A percentile compares a stretch with the other conserved stretches of the same genome.
Evolutionary conservation across 2,797 vertebrate species (phyloP).

Genomic region (Manis javanica): DNA sequence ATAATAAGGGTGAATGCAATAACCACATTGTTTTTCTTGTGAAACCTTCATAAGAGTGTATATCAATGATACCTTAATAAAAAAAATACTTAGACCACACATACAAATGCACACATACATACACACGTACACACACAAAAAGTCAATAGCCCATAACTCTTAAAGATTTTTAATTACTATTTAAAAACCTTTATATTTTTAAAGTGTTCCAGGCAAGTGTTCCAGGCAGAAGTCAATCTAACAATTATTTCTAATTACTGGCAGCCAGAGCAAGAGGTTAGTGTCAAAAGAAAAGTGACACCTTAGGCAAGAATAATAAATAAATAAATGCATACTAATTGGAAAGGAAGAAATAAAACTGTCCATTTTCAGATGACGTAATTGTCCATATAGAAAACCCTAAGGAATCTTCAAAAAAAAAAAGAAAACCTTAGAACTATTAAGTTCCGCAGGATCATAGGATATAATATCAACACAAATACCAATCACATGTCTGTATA

Average conservation of each 20-base stretch:
- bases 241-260: not conserved
- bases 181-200: not conserved
- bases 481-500: not conserved
- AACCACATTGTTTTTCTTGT: no score
- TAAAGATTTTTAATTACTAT: conserved; percentile 37
- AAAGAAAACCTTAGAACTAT: not conserved
- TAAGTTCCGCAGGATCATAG: not conserved
- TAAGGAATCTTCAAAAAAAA: not conserved
- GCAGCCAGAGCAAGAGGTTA: not conserved
- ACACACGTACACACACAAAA: not conserved
- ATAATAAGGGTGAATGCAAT: no score
- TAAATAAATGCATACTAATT: not conserved
- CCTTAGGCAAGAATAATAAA: not conserved
- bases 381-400: not conserved
- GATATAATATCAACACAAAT: not conserved
- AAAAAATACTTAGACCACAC: no score
- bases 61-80: no score
- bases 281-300: not conserved
- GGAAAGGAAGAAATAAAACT: conserved; percentile 2
- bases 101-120: no score
- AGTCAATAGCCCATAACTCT: not conserved
- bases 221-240: not conserved
- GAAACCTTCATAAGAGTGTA: no score
- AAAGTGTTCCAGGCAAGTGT: not conserved
- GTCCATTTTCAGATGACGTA: not conserved